Evolutionary conservation across 2,888 invertebrate genomes (phyloP).

Genomic region (Noctua fimbriata): DNA sequence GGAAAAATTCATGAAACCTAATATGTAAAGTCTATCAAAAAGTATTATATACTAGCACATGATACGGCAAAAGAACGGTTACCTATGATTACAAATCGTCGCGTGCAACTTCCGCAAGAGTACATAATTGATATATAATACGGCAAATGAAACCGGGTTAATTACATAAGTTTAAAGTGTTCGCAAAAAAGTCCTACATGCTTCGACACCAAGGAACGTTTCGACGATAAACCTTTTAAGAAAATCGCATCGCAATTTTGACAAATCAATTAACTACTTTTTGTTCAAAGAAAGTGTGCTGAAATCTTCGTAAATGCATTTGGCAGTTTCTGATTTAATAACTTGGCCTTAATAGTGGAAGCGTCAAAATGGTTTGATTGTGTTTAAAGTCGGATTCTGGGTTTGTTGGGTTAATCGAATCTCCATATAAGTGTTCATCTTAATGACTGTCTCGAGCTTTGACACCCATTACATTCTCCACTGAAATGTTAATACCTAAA

Average conservation of each 20-base stretch:
- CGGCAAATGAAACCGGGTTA: constrained; percentile 79
- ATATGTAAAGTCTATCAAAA: constrained; percentile 16
- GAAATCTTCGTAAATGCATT: constrained; percentile 31
- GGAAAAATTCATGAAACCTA: constrained; percentile 12
- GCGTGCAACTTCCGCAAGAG: constrained; percentile 70
- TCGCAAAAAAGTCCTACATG: constrained; percentile 68
- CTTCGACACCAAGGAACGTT: constrained; percentile 38
- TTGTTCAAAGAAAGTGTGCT: constrained; percentile 58
- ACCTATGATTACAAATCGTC: constrained; percentile 62
- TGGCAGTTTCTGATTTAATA: constrained; percentile 39
- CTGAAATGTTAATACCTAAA: constrained; percentile 4
- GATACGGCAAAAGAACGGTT: constrained; percentile 48
- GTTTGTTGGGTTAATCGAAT: constrained; percentile 35
- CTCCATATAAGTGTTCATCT: constrained; percentile 8
- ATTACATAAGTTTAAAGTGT: constrained; percentile 71
- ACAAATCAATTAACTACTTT: constrained; percentile 55
- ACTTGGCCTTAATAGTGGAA: constrained; percentile 39
- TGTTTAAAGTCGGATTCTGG: constrained; percentile 38
- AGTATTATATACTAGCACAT: constrained; percentile 16
- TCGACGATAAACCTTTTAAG: constrained; percentile 30
- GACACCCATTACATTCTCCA: constrained; percentile 18
- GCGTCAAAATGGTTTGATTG: constrained; percentile 28
- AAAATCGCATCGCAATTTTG: constrained; percentile 44
- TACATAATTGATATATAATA: constrained; percentile 74
- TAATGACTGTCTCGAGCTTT: constrained; percentile 43